Evolutionary conservation across 2,888 invertebrate species (phyloP), one percentile per base, ranked within the genome.

Genomic region (Osmoderma eremita): DNA sequence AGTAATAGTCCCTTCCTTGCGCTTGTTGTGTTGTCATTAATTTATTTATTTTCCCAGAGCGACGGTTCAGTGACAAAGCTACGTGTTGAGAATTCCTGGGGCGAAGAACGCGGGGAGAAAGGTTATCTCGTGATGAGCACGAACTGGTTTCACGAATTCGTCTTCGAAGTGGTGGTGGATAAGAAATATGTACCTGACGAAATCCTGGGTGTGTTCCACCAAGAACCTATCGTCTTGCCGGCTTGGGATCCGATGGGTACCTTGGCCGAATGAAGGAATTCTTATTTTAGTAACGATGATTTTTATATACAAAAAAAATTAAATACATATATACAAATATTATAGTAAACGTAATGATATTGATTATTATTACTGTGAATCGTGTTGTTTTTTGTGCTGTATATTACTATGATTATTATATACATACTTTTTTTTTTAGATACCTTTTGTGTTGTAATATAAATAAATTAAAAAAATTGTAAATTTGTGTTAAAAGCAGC

Each of bases 171-270:
- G 70, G 95, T 93, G 1, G 89, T 95, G 20, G 95, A 95, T 80
- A 93, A 92, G 82, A 92, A 92, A 77, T 89, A 87, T 77, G 89
- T 95, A 20, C 88, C 94, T 5, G 82, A 85, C 1, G 88, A 91
- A 48, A 90, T 95, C 6, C 76, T 95, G 73, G 87, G 88, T 67
- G 91, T 94, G 13, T 92, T 92, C 78, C 85, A 90, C 54, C 89
- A 91, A 79, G 87, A 89, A 67, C 91, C 95, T 0, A 87, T 88
- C 68, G 87, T 92, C 39, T 83, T 96, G 76, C 95, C 95, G 2
- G 94, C 95, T 0, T 96, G 95, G 95, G 95, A 96, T 82, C 95
- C 95, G 1, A 95, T 96, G 94, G 95, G 95, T 66, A 92, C 91
- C 1, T 85, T 93, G 67, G 93, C 93, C 18, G 67, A 68, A 50